These are phyloP conservation scores for Apotomis turbidana DNA, from an alignment of 2,888 invertebrate genomes.

Conservation along the genomic window DNA sequence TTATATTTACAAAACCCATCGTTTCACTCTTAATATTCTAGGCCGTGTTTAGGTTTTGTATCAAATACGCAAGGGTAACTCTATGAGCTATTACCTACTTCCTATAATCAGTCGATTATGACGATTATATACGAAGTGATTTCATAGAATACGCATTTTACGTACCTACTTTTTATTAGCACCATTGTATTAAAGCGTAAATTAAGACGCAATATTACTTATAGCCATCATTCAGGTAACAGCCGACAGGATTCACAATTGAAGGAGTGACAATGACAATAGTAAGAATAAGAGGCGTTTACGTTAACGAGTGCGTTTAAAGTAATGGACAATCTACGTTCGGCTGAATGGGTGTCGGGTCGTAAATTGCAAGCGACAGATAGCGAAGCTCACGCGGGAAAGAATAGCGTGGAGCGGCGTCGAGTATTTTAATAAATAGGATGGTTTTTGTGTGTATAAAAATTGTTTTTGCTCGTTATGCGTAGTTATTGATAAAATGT, in stretches of 20 bases:
- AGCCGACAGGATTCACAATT: background rate
- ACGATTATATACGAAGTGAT: no score
- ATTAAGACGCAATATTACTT: background rate
- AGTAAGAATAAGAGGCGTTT: slow-evolving; percentile 14
- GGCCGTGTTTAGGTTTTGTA: no score
- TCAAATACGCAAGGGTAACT: no score
- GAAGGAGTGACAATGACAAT: background rate
- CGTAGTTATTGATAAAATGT: no score
- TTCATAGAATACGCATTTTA: no score
- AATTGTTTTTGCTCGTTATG: no score
- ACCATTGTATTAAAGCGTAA: background rate
- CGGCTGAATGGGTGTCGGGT: slow-evolving; percentile 44
- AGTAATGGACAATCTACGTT: slow-evolving; percentile 23
- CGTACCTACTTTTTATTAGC: no score
- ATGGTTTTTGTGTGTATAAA: no score
- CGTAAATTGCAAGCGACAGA: slow-evolving; percentile 53
- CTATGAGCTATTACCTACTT: no score
- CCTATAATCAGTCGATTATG: no score
- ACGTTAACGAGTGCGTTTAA: slow-evolving; percentile 15
- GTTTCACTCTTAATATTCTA: no score
- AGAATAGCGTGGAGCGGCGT: slow-evolving; percentile 47
- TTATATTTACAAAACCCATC: no score
- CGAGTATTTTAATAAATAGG: background rate
- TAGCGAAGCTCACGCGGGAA: slow-evolving; percentile 50
- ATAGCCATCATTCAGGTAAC: background rate